A percentile compares a stretch with the other conserved stretches of the same genome.
These are phyloP conservation scores for Bombus picipes DNA, from an alignment of 1,140 invertebrate species.

Conservation along the genomic window DNA sequence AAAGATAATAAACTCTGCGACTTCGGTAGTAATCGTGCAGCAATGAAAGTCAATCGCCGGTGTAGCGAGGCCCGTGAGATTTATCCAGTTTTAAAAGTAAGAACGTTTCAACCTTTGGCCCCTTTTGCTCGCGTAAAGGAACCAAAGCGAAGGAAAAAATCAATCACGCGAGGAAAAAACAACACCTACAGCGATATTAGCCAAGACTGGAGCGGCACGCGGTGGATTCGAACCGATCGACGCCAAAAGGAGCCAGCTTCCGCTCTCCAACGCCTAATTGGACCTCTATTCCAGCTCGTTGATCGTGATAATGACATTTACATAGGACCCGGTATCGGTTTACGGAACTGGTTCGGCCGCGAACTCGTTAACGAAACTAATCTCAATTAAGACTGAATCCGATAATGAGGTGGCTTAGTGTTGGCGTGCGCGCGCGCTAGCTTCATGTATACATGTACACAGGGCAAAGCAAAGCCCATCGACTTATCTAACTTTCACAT, in stretches of 20 bases:
- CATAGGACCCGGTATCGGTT: conserved; percentile 38
- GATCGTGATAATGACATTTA: conserved; percentile 71
- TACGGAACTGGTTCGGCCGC: conserved; percentile 46
- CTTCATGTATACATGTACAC: background rate
- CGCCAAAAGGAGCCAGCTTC: background rate
- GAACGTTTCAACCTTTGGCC: background rate
- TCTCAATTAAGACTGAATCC: conserved; percentile 65
- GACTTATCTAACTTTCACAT: conserved; percentile 77
- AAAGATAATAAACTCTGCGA: background rate
- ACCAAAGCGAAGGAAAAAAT: background rate
- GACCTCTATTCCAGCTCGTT: conserved; percentile 14
- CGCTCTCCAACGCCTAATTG: conserved; percentile 48
- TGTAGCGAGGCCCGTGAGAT: background rate
- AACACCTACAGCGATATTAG: background rate
- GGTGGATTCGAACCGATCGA: conserved; percentile 1
- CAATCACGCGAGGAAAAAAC: too few relatives aligned
- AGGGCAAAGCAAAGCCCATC: conserved; percentile 31
- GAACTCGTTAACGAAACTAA: conserved; percentile 65
- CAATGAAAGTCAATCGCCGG: background rate
- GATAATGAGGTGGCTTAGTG: conserved; percentile 61
- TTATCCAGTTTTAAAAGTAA: background rate
- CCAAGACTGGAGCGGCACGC: background rate
- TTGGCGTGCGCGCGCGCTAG: conserved; percentile 9
- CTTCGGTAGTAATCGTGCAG: too few relatives aligned
- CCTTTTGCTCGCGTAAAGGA: background rate